Evolutionary conservation across 2,113 vertebrate genomes (phyloP), one percentile per base, ranked within the genome.

Genomic region (Apteryx mantelli): DNA sequence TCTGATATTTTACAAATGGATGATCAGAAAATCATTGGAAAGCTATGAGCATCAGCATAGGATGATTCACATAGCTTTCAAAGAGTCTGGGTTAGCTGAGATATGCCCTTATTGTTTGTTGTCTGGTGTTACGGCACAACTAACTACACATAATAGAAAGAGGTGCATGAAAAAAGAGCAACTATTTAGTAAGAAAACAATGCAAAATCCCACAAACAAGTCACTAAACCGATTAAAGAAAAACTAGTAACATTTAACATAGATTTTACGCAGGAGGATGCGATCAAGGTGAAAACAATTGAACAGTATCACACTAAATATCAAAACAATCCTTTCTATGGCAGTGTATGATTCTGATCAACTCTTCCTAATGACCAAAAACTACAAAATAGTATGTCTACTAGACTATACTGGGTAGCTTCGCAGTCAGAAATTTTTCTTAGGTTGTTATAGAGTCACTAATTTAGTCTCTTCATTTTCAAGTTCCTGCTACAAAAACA

Each of bases 11-110:
- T 40, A 65, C 11, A 36, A 42, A 32, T 5, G 9, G 22, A 42
- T 40, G 30, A 11, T 66, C 50, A 42, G 1, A 71, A 85, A 89
- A 88, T 16, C 1, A 6, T 7, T 58, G 7, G 65, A 89, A 44
- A 81, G 8, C 13, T 48, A 56, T 0, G 0, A 85, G 7, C 10
- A 76, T 22, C 38, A 85, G 24, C 15, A 52, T 0, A 42, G 24
- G 11, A 68, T 6, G 2, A 75, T 65, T 78, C 46, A 70, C 34
- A 56, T 3, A 69, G 24, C 7, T 86, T 81, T 84, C 46, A 66
- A 61, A 79, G 14, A 24, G 21, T 32, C 32, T 6, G 3, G 11
- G 11, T 74, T 74, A 56, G 5, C 8, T 36, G 32, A 81, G 20
- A 60, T 6, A 77, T 7, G 42, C 20, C 5, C 15, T 30, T 66